Percentiles rank a stretch among this genome's conserved stretches.
phyloP scores from a whole-genome alignment of 2,797 vertebrate genomes.

The Menidia menidia region DNA sequence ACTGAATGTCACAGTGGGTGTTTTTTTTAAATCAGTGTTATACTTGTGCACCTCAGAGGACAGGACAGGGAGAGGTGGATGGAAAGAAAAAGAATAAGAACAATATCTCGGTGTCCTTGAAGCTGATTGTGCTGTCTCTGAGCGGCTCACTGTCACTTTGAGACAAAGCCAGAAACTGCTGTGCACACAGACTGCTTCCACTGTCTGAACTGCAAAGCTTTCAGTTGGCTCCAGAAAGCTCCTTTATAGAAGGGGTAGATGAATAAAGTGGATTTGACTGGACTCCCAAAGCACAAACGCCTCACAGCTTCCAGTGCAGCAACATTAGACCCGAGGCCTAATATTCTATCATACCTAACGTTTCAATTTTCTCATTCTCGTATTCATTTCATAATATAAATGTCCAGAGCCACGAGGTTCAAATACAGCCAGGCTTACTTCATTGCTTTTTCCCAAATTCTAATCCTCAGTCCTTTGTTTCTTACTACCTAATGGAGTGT shows the following conservation, averaged over 20 bases:
- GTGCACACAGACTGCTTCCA: conserved; percentile 51
- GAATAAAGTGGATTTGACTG: conserved; percentile 43
- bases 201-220: conserved; percentile 58
- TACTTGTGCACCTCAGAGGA: conserved; percentile 19
- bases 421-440: conserved; percentile 31
- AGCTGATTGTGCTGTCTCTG: conserved; percentile 54
- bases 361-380: conserved; percentile 48
- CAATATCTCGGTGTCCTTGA: conserved; percentile 66
- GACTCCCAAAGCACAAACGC: conserved; percentile 39
- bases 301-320: conserved; percentile 5
- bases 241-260: conserved; percentile 61
- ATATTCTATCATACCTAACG: conserved; percentile 33
- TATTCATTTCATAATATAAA: conserved; percentile 49
- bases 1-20: neutral
- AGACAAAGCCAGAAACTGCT: conserved; percentile 64
- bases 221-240: conserved; percentile 31
- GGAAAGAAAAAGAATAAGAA: conserved; percentile 41
- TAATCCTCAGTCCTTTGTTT: conserved; percentile 37
- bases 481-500: conserved; percentile 48
- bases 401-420: conserved; percentile 32
- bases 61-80: conserved; percentile 23
- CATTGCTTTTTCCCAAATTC: conserved; percentile 40
- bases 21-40: conserved; percentile 13
- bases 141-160: conserved; percentile 47
- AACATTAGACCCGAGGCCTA: conserved; percentile 16